Base-by-base conservation (phyloP, 2,888 invertebrate species). In the Buathra laborator region DNA sequence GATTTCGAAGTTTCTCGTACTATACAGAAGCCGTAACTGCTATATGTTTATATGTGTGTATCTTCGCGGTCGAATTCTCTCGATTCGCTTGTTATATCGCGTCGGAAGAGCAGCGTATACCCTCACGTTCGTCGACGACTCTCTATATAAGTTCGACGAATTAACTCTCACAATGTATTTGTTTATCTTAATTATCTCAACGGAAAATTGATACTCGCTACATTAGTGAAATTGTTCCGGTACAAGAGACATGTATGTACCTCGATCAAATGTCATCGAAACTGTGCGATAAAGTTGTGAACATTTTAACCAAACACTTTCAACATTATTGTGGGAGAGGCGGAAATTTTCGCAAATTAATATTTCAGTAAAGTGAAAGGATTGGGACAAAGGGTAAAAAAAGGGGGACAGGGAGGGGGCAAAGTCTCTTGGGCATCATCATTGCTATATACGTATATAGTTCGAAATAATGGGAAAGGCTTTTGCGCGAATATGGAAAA, bases 1-100 rank as follows among this genome's bases (percentile, higher is more conserved):
- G 37, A 53, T 66, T 76, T 66, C 37, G 51, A 64, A 76, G 66
- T 76, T 76, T 66, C 48, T n/a, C 16, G 12, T 14, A 46, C 62
- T 48, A 32, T 66, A 62, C 24, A n/a, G 64, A 74, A 74, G 48
- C 29, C 24, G n/a, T 14, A 64, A 75, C 37, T 24, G 66, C 64
- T 10, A 37, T 14, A 43, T 29, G 16, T 53, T 4, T 53, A 16
- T 16, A 9, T 62, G 62, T 14, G 62, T 62, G 62, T 62, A 14
- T 62, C 29, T 62, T 24, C 14, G 16, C 24, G 51, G 64, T 66
- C 48, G 64, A 66, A 37, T 53, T 76, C 24, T 37, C n/a, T 12
- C 51, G 43, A 66, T 64, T 75, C 24, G 32, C 44, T 32, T 1
- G 29, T 19, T 46, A 10, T 46, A 5, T 9, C 19, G 53, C 46